Percentiles rank a stretch among this genome's conserved stretches.
phyloP scores from a whole-genome alignment of 1,140 invertebrate genomes.

The Trichoplusia ni region DNA sequence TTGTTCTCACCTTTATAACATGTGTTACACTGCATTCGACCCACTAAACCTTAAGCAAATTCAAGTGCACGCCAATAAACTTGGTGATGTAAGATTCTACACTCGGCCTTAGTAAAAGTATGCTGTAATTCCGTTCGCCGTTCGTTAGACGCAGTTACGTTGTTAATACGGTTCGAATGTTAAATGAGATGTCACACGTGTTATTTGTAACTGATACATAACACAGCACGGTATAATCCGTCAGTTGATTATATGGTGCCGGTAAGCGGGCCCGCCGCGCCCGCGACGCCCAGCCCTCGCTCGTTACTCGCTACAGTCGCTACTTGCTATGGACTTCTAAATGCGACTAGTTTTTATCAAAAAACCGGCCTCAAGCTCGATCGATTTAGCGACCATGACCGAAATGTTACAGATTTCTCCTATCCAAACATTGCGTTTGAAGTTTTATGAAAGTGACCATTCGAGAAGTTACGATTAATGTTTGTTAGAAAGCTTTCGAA shows the following conservation, averaged over 20 bases:
- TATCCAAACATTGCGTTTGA: neutral
- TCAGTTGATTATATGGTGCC: slow-evolving; percentile 16
- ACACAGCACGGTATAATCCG: slow-evolving; percentile 14
- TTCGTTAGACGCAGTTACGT: slow-evolving; percentile 22
- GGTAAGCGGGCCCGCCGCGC: neutral
- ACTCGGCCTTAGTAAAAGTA: neutral
- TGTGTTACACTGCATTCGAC: slow-evolving; percentile 4
- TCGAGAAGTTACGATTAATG: neutral
- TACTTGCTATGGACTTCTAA: slow-evolving; percentile 24
- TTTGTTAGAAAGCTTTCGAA: neutral
- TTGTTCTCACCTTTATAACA: neutral
- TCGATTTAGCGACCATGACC: slow-evolving; percentile 44
- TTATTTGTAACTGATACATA: slow-evolving; percentile 41
- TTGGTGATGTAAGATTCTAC: neutral
- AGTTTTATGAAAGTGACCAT: neutral
- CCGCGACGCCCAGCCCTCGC: neutral
- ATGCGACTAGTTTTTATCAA: slow-evolving; percentile 41
- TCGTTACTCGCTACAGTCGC: slow-evolving; percentile 15
- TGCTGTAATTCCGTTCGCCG: neutral
- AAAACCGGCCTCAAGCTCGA: slow-evolving; percentile 35
- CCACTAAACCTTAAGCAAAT: slow-evolving; percentile 17
- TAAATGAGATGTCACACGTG: slow-evolving; percentile 25
- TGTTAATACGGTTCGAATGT: slow-evolving; percentile 26
- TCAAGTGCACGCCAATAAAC: slow-evolving; percentile 20
- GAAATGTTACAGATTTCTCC: slow-evolving; percentile 34